Evolutionary conservation across 2,888 invertebrate genomes (phyloP).

Genomic region (Thymelicus lineola): DNA sequence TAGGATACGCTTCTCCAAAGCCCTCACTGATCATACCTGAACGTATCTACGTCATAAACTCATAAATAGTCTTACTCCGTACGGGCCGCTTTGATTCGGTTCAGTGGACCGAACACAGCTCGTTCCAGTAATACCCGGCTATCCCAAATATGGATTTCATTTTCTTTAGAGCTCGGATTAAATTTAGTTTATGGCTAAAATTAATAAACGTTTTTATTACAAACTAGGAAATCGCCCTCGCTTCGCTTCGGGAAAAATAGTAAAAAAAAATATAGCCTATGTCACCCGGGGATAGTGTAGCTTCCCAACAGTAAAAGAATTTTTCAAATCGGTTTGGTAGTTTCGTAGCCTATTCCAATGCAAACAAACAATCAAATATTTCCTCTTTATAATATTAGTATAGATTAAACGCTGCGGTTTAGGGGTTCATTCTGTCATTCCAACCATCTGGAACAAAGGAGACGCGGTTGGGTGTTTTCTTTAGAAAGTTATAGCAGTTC

Average conservation of each 20-base stretch:
- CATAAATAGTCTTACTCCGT: constrained; percentile 14
- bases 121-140: constrained; percentile 9
- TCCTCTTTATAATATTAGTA: too few species aligned
- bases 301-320: too few species aligned
- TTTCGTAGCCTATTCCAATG: too few species aligned
- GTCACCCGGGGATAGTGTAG: too few species aligned
- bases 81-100: constrained; percentile 20
- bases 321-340: too few species aligned
- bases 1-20: not conserved
- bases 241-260: too few species aligned
- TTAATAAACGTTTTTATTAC: constrained; percentile 7
- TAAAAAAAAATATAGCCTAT: too few species aligned
- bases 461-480: not conserved
- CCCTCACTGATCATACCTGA: not conserved
- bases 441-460: not conserved
- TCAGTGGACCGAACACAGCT: constrained; percentile 11
- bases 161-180: constrained; percentile 1
- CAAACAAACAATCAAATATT: too few species aligned
- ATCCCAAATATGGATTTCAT: constrained; percentile 23
- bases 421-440: too few species aligned
- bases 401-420: not conserved
- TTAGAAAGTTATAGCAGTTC: not conserved
- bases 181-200: not conserved
- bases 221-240: too few species aligned
- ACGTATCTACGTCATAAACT: constrained; percentile 17